A percentile compares a stretch with the other conserved stretches of the same genome.
Conservation (phyloP, 2,797 vertebrate species). For the Microtus agrestis region DNA sequence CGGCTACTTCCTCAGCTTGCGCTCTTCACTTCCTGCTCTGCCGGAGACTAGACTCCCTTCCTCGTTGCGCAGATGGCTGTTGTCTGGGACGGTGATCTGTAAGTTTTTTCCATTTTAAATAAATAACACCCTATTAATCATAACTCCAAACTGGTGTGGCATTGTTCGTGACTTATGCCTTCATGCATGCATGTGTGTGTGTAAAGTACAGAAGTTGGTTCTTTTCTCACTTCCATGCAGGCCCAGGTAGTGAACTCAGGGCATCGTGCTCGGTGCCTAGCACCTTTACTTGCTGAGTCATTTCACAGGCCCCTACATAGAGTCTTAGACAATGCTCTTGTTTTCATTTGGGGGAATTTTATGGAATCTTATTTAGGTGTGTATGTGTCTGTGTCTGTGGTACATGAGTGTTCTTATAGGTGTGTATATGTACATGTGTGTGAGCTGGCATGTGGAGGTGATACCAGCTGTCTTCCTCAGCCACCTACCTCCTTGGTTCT, state of each 20-base stretch:
- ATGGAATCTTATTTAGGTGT: background rate
- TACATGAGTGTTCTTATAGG: background rate
- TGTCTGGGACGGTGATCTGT: too few species aligned
- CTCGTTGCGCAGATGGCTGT: too few species aligned
- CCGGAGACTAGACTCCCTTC: too few species aligned
- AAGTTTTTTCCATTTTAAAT: too few species aligned
- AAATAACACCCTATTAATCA: too few species aligned
- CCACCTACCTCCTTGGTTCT: background rate
- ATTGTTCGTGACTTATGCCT: too few species aligned
- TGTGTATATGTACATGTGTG: too few species aligned
- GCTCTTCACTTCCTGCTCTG: too few species aligned
- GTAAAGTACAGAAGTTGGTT: background rate
- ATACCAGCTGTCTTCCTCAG: background rate
- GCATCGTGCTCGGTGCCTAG: fast-evolving
- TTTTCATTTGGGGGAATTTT: background rate
- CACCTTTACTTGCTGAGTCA: background rate
- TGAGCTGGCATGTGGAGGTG: background rate
- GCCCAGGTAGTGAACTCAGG: background rate
- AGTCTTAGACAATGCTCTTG: background rate
- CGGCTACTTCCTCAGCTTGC: too few species aligned
- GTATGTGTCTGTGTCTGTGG: background rate
- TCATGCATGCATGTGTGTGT: too few species aligned
- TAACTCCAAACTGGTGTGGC: too few species aligned
- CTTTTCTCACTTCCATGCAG: background rate
- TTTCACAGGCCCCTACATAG: background rate